Conservation (phyloP, 2,797 vertebrate species). For the Hyperoplus lanceolatus region DNA sequence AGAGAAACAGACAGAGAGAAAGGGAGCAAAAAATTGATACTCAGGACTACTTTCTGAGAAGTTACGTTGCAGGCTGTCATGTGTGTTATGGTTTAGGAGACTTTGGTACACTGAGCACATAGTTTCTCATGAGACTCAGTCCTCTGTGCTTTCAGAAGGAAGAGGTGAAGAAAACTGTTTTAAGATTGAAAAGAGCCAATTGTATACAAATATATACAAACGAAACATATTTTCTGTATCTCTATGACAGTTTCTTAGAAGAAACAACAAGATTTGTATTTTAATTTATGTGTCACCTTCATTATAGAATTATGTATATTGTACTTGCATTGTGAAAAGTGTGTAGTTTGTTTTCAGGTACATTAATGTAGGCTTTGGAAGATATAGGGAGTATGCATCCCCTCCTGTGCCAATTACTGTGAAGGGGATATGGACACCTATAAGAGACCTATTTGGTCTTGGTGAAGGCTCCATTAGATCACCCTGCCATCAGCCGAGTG, state of each 20-base stretch:
- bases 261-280: neutral
- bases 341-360: neutral
- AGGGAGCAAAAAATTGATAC: constrained; percentile 68
- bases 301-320: neutral
- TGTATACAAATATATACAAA: neutral
- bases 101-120: constrained; percentile 55
- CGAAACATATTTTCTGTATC: neutral
- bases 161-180: constrained; percentile 13
- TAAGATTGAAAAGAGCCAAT: neutral
- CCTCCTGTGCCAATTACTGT: constrained; percentile 13
- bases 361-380: neutral
- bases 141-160: constrained; percentile 21
- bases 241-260: neutral
- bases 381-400: neutral
- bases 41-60: constrained; percentile 73
- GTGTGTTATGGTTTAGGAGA: constrained; percentile 68
- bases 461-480: constrained; percentile 56
- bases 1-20: constrained; percentile 56
- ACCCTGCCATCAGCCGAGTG: constrained; percentile 43
- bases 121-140: constrained; percentile 46
- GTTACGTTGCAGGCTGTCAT: constrained; percentile 72
- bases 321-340: neutral
- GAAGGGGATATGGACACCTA: constrained; percentile 28
- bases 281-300: neutral
- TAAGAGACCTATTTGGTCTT: constrained; percentile 49